Evolutionary conservation across 2,113 vertebrate genomes (phyloP).

Genomic region (Bucco capensis): DNA sequence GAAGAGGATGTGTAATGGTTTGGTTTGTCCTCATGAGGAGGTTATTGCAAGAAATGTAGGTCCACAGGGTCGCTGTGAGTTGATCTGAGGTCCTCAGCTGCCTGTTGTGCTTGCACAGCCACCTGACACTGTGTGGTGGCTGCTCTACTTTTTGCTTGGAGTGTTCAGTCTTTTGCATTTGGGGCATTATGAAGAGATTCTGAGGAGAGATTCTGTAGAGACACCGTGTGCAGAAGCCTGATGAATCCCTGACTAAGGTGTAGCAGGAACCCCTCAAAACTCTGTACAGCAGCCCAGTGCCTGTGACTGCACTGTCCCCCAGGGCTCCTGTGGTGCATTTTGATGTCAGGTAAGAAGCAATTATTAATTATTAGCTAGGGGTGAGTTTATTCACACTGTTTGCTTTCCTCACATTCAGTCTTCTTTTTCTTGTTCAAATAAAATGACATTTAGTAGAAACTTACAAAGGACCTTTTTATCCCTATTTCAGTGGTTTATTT

Average conservation of each 20-base stretch:
- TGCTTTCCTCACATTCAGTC: background rate
- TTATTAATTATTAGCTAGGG: background rate
- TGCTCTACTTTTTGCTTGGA: rapidly evolving
- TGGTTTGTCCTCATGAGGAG: background rate
- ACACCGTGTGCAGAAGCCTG: background rate
- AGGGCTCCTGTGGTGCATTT: background rate
- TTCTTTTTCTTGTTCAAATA: slow-evolving; percentile 30
- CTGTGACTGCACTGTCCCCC: background rate
- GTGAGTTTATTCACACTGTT: slow-evolving; percentile 19
- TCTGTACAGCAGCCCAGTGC: background rate
- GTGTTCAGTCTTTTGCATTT: background rate
- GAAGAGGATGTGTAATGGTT: background rate
- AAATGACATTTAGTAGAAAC: background rate
- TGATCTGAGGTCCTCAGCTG: background rate
- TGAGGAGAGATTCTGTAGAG: background rate
- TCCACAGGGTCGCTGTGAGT: background rate
- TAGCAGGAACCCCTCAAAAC: background rate
- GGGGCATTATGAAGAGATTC: background rate
- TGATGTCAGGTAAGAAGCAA: background rate
- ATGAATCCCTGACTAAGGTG: background rate
- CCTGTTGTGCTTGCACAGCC: background rate
- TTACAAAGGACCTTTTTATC: slow-evolving; percentile 12
- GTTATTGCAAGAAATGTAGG: rapidly evolving
- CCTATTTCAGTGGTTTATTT: background rate
- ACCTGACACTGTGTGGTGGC: rapidly evolving